Evolutionary conservation across 2,888 invertebrate species (phyloP).

Genomic region (Dryocosmus kuriphilus): DNA sequence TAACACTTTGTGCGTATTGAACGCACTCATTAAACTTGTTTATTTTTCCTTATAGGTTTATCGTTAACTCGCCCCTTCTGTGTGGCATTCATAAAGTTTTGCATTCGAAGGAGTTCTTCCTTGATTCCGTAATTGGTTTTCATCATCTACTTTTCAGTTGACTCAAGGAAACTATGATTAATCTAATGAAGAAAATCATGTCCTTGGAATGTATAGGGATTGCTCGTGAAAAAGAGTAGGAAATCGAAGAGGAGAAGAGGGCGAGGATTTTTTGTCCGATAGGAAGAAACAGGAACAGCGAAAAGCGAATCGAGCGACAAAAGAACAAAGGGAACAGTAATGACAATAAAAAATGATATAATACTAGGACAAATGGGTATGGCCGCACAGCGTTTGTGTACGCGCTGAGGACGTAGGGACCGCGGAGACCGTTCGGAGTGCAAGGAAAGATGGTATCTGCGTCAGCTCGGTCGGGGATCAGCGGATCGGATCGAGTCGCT

Average conservation of each 20-base stretch:
- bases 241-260: background rate
- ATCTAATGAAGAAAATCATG: slow-evolving; percentile 7
- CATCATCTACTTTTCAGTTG: background rate
- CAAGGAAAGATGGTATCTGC: slow-evolving; percentile 75
- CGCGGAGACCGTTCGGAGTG: slow-evolving; percentile 68
- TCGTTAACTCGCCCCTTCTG: slow-evolving; percentile 5
- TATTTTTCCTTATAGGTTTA: background rate
- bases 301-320: slow-evolving; percentile 39
- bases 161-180: background rate
- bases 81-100: slow-evolving; percentile 20
- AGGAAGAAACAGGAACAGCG: background rate
- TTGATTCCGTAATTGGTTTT: background rate
- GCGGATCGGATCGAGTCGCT: slow-evolving; percentile 75
- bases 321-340: slow-evolving; percentile 52
- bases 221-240: background rate
- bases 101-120: background rate
- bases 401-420: slow-evolving; percentile 45
- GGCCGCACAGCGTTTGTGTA: slow-evolving; percentile 45
- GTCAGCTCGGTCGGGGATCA: slow-evolving; percentile 76
- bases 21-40: slow-evolving; percentile 18
- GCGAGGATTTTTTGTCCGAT: background rate
- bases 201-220: too few species aligned
- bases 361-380: slow-evolving; percentile 62
- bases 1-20: slow-evolving; percentile 29
- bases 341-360: slow-evolving; percentile 61